A percentile compares a stretch with the other conserved stretches of the same genome.
Conservation (phyloP, 23 tunicate species). For the Corella eumyota region DNA sequence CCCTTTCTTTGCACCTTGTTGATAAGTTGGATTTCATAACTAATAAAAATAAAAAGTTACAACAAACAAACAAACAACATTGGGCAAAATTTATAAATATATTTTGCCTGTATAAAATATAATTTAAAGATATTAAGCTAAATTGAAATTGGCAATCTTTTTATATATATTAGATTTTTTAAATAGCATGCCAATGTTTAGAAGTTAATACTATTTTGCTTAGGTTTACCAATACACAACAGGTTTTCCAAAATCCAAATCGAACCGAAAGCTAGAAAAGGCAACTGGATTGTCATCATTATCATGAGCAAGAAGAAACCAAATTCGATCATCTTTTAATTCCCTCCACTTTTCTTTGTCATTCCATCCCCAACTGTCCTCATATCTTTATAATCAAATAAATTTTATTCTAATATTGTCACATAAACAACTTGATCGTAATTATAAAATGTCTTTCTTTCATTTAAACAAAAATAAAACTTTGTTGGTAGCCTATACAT, state of each 20-base stretch:
- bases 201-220: not conserved
- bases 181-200: too few relatives aligned
- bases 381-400: slow-evolving; percentile 33
- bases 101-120: not conserved
- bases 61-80: too few relatives aligned
- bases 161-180: too few relatives aligned
- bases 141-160: not conserved
- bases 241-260: slow-evolving; percentile 75
- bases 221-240: slow-evolving; percentile 73
- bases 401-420: not conserved
- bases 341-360: slow-evolving; percentile 77
- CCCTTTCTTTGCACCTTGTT: slow-evolving; percentile 46
- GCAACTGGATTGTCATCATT: slow-evolving; percentile 44
- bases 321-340: slow-evolving; percentile 35
- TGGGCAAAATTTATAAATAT: too few relatives aligned
- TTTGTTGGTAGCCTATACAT: too few relatives aligned
- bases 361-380: slow-evolving; percentile 78
- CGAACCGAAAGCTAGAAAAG: slow-evolving; percentile 73
- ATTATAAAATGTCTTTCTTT: not conserved
- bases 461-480: slow-evolving; percentile 8
- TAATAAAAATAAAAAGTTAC: too few relatives aligned
- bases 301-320: slow-evolving; percentile 44
- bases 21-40: slow-evolving; percentile 74
- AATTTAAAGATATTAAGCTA: too few relatives aligned
- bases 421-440: not conserved